Percentiles rank a stretch among this genome's conserved stretches.
These are phyloP conservation scores for Amphilophus citrinellus DNA, from an alignment of 2,113 vertebrate species.

Conservation along the genomic window DNA sequence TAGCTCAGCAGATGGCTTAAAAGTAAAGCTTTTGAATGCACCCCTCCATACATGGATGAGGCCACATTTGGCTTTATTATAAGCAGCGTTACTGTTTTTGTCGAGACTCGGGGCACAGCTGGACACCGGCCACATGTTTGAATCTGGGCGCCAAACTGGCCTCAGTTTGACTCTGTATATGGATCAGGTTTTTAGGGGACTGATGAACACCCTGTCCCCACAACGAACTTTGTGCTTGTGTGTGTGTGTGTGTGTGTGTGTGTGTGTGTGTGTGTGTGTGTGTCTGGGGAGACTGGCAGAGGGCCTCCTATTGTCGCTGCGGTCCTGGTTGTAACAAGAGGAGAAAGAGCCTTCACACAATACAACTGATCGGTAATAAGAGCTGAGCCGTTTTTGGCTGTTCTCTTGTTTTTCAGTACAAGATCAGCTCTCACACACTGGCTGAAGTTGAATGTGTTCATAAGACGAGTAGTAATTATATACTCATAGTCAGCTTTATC, in stretches of 20 bases:
- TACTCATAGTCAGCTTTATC: background rate
- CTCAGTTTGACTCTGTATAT: background rate
- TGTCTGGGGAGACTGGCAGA: background rate
- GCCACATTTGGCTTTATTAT: background rate
- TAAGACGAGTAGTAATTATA: background rate
- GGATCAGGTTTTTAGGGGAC: constrained; percentile 25
- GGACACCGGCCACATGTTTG: constrained; percentile 32
- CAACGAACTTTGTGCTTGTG: background rate
- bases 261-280: constrained; percentile 9
- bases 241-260: background rate
- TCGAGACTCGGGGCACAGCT: background rate
- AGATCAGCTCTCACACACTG: background rate
- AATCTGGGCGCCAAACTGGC: constrained; percentile 27
- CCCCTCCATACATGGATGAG: background rate
- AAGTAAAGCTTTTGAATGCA: background rate
- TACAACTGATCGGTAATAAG: constrained; percentile 47
- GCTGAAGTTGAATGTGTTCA: background rate
- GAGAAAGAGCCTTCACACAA: background rate
- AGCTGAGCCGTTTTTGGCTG: background rate
- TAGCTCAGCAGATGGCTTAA: background rate
- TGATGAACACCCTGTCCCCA: constrained; percentile 1
- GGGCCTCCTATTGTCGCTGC: constrained; percentile 44
- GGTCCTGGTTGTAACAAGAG: constrained; percentile 53
- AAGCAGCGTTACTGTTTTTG: background rate
- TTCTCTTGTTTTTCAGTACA: constrained; percentile 29